Evolutionary conservation across 2,888 invertebrate genomes (phyloP).

Genomic region (Melipona bicolor): DNA sequence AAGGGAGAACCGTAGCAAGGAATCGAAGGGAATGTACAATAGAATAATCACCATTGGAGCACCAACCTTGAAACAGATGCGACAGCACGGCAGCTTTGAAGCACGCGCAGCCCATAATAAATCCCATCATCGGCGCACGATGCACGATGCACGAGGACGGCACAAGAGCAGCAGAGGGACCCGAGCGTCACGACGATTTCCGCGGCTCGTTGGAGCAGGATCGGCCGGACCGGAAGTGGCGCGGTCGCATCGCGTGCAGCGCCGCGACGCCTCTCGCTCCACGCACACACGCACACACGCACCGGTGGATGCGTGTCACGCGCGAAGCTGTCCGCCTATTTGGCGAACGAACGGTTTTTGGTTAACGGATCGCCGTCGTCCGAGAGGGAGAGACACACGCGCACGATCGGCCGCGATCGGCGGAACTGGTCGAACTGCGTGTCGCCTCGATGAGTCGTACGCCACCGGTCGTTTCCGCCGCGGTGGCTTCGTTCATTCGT

Average conservation of each 20-base stretch:
- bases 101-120: constrained; percentile 97
- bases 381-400: constrained; percentile 1
- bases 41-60: background rate
- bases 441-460: constrained; percentile 1
- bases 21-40: background rate
- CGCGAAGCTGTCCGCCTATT: constrained; percentile 48
- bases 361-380: constrained; percentile 49
- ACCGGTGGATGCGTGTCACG: constrained; percentile 51
- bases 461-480: constrained; percentile 18
- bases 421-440: constrained; percentile 33
- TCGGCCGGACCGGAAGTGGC: constrained; percentile 65
- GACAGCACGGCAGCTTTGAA: constrained; percentile 90
- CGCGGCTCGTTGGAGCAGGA: constrained; percentile 34
- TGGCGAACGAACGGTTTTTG: constrained; percentile 21
- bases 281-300: background rate
- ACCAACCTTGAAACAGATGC: constrained; percentile 82
- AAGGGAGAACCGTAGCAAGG: too few relatives aligned
- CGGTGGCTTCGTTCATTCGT: background rate
- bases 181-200: constrained; percentile 12
- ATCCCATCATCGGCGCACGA: constrained; percentile 92
- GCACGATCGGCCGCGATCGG: constrained; percentile 36
- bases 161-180: constrained; percentile 1
- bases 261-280: constrained; percentile 44
- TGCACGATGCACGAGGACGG: constrained; percentile 38
- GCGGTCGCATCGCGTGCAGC: constrained; percentile 74